Base-by-base conservation (phyloP, 2,113 vertebrate species). In the Bettongia penicillata region DNA sequence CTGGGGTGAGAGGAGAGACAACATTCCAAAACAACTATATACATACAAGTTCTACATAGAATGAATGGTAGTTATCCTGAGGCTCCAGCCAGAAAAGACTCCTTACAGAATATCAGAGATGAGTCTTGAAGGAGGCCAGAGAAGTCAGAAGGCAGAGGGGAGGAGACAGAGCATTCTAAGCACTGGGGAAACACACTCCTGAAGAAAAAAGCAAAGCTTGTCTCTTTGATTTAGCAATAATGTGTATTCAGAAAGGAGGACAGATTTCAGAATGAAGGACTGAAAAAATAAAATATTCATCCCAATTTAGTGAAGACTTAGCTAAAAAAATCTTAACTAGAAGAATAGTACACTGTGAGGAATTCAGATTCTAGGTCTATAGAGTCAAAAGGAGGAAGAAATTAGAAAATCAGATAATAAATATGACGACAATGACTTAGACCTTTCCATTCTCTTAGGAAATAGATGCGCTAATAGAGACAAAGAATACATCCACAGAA, bases 241-340 rank as follows among this genome's bases (percentile, higher is more conserved):
- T 11, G 49, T 51, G 1, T 77, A 92, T 90, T 92, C 94, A 95
- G 68, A 95, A 37, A 96, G 53, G 89, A 93, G 95, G 93, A 95
- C 61, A 22, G 84, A 53, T 10, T 94, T 95, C 77, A 90, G 49
- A 52, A 12, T 91, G 24, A 49, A 37, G 24, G 8, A 0, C 53
- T n/a, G 55, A 92, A 90, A 94, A 57, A 94, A 90, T 91, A 68
- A 93, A 61, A 95, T 19, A 4, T 51, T 51, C 84, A 95, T 95
- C 77, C 52, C 52, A 93, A 55, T 48, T 92, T 57, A 10, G 52
- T 51, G 47, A 51, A 95, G 48, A 95, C 37, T 48, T 16, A 48
- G 91, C 84, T 94, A 93, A 93, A 94, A 52, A 52, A 37, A 90
- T 47, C 91, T 91, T 49, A 96, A 90, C 94, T 90, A 93, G 47